Evolutionary conservation across 64 coral and sea anemone species (phyloP).

Genomic region (Pocillopora damicornis): DNA sequence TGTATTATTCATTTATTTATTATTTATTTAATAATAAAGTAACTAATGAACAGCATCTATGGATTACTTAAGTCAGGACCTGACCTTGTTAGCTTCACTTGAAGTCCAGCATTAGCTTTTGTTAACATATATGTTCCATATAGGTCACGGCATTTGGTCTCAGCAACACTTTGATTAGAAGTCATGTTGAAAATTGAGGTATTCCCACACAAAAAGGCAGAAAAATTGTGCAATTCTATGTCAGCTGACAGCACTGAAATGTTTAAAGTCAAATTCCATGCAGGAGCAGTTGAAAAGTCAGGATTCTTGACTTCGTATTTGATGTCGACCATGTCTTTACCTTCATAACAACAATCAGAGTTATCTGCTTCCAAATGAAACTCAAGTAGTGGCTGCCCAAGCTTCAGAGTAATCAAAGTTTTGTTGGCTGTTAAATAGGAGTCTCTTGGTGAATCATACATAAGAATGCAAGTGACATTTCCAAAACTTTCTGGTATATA

Average conservation of each 20-base stretch:
- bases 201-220: conserved; percentile 19
- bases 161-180: neutral
- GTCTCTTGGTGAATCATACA: conserved; percentile 29
- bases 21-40: too few relatives aligned
- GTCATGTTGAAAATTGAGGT: neutral
- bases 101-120: conserved; percentile 12
- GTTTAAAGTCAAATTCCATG: conserved; percentile 29
- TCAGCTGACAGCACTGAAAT: conserved; percentile 1
- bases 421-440: neutral
- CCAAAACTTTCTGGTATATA: conserved; percentile 50
- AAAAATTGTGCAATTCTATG: neutral
- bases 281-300: conserved; percentile 35
- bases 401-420: conserved; percentile 2
- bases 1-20: too few relatives aligned
- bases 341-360: conserved; percentile 47
- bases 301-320: conserved; percentile 60
- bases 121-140: conserved; percentile 4
- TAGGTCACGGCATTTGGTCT: neutral
- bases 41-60: neutral
- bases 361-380: conserved; percentile 1
- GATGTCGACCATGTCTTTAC: conserved; percentile 22
- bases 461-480: conserved; percentile 48
- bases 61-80: neutral
- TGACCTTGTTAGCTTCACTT: neutral
- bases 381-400: conserved; percentile 56